Base-by-base conservation (phyloP, 2,113 vertebrate species). In the Lagopus leucura region DNA sequence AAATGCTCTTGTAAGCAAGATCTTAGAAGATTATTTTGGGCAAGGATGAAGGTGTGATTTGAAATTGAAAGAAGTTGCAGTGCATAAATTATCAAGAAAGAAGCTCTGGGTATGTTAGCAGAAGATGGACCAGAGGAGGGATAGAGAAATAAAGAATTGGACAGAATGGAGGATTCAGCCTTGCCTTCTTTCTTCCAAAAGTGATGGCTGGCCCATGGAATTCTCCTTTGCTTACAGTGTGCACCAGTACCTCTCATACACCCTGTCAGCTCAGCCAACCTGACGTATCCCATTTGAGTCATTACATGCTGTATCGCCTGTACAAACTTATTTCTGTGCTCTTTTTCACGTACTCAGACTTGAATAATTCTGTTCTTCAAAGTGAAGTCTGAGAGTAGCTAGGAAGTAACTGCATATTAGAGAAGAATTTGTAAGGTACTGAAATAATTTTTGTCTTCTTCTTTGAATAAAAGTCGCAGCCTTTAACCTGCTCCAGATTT, bases 51-150 rank as follows among this genome's bases (percentile, higher is more conserved):
- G 95, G 85, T 94, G 85, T 93, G 94, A 94, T 93, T 82, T 89
- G 82, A 89, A 93, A 94, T 91, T 80, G 87, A 94, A 96, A 94
- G 89, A 93, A 94, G 34, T 94, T 93, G 85, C 91, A 95, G 88
- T 25, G 89, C 88, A 94, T 94, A 97, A 88, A 95, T 95, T 94
- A 94, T 81, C 94, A 83, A 63, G 76, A 83, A 69, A 36, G 85
- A 90, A 82, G 73, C 95, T 94, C 69, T 92, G 86, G 60, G 69
- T 90, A 52, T 92, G 89, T 92, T 91, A 92, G 71, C 85, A 65
- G 93, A 89, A 94, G 79, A 90, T 0, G 10, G 82, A 94, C 91
- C 57, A 83, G 61, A 90, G 87, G 79, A 80, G 82, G 69, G 34
- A 9, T 69, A 36, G 42, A 48, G 52, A 89, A 91, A 60, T 78